phyloP scores from a whole-genome alignment of 2,797 vertebrate genomes.

The Catostomus latipinnis region DNA sequence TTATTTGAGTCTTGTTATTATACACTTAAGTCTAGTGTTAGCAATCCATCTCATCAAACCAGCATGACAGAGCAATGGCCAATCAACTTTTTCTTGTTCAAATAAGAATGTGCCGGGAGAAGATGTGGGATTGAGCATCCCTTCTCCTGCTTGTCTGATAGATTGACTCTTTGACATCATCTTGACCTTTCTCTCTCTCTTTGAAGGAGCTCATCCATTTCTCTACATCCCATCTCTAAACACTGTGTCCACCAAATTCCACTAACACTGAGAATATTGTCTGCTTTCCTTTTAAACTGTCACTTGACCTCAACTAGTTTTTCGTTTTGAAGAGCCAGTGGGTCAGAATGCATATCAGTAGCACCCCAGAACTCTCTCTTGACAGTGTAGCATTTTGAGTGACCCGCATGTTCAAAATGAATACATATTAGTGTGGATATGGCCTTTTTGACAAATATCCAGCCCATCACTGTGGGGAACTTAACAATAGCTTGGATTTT shows the following conservation, averaged over 20 bases:
- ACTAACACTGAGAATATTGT: constrained; percentile 51
- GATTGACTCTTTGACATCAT: constrained; percentile 69
- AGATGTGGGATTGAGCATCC: constrained; percentile 53
- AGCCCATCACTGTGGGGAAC: constrained; percentile 50
- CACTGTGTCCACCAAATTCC: constrained; percentile 46
- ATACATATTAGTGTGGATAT: constrained; percentile 20
- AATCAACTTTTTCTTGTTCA: constrained; percentile 57
- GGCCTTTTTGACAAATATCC: constrained; percentile 52
- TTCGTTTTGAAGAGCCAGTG: constrained; percentile 67
- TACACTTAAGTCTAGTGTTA: constrained; percentile 20
- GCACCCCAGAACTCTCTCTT: background rate
- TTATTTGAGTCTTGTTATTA: too few relatives aligned
- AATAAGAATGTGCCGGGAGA: constrained; percentile 51
- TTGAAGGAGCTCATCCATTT: constrained; percentile 66
- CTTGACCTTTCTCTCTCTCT: constrained; percentile 67
- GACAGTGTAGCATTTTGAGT: constrained; percentile 73
- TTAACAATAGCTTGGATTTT: constrained; percentile 60
- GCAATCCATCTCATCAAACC: constrained; percentile 40
- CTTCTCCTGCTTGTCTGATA: constrained; percentile 60
- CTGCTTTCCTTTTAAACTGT: constrained; percentile 60
- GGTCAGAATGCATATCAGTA: constrained; percentile 72
- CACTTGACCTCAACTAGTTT: constrained; percentile 54
- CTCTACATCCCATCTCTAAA: constrained; percentile 67
- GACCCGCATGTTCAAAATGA: constrained; percentile 63
- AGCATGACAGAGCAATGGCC: constrained; percentile 55